Evolutionary conservation across 2,888 invertebrate species (phyloP), one percentile per base, ranked within the genome.

Genomic region (Xanthostigma xanthostigma): DNA sequence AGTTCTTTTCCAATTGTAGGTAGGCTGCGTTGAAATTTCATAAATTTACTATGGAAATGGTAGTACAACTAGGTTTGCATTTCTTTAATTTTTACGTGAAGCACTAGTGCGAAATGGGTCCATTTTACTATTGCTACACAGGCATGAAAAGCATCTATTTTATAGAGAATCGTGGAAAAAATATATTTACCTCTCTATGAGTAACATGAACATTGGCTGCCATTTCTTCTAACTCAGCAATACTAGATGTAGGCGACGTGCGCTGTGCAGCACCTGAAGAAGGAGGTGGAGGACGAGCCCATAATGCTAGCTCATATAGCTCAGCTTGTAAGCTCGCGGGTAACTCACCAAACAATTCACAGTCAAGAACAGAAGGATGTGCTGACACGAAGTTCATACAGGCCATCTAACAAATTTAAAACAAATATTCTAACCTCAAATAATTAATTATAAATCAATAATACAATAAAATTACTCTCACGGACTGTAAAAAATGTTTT

Each of bases 301-400:
- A 64, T 13, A 52, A 39, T 9, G 64, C 60, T 44, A 68, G 64
- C 55, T 73, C 72, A 54, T 73, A 73, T 33, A 76, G 70, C 61
- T 75, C 75, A n/a, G 72, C 66, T 59, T 76, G 75, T 49, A 78
- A 62, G 45, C 72, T 69, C 48, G 73, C 71, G 3, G 75, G 73
- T 38, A 78, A 61, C 55, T 77, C 75, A 51, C 70, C 70, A 59
- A 74, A 76, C 45, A 74, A 62, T 50, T 76, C 76, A 52, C 69
- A 68, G 51, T 72, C 71, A 44, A 71, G 68, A 43, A 76, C 62
- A 52, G 70, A 69, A 35, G 72, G 71, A 57, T 76, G 70, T 49
- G 68, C 63, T n/a, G 69, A 66, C 27, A 77, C 70, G 56, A 68
- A 76, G 50, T 65, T 67, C 54, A 76, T 60, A 51, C 73, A 71